Percentiles rank a stretch among this genome's conserved stretches.
Conservation (phyloP, 2,888 invertebrate species). For the Acanthosepion esculentum region DNA sequence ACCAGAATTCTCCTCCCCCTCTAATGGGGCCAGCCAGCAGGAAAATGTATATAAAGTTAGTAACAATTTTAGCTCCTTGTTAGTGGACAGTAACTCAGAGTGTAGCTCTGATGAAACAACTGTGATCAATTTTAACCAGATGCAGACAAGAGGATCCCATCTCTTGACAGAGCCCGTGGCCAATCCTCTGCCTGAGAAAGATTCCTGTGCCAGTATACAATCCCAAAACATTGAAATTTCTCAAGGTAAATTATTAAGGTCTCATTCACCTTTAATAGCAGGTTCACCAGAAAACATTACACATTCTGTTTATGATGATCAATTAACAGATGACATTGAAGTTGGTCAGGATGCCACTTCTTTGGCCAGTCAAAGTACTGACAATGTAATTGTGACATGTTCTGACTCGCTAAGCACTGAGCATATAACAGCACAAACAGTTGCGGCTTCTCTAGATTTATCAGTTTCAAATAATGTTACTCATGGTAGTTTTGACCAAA, state of each 20-base stretch:
- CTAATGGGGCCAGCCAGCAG: background rate
- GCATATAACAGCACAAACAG: background rate
- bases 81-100: background rate
- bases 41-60: background rate
- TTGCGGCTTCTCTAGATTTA: background rate
- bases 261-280: background rate
- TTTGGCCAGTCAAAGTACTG: background rate
- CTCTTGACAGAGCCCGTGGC: background rate
- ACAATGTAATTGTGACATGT: background rate
- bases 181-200: background rate
- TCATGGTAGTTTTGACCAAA: no score
- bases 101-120: constrained; percentile 22
- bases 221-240: background rate
- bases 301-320: background rate
- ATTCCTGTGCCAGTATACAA: background rate
- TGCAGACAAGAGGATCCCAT: background rate
- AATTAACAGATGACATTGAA: background rate
- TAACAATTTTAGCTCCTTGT: background rate
- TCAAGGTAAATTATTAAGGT: background rate
- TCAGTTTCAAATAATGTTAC: background rate
- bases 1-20: background rate
- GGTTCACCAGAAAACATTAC: background rate
- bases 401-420: background rate
- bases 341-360: background rate
- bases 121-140: constrained; percentile 22